Evolutionary conservation across 2,888 invertebrate genomes (phyloP).

Genomic region (Hedychridium roseum): DNA sequence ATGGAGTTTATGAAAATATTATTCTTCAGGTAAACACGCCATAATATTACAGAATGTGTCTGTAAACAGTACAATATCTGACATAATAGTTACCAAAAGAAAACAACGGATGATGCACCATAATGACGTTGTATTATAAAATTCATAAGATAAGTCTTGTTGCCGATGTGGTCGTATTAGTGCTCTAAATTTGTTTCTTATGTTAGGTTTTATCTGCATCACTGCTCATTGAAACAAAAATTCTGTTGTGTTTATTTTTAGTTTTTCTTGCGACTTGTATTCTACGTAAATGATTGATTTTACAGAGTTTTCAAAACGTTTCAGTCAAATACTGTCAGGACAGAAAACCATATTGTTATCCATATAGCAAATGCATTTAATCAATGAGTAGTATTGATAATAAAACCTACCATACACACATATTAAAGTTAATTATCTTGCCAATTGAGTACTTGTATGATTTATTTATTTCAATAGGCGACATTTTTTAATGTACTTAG

Average conservation of each 20-base stretch:
- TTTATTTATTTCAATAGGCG: constrained; percentile 20
- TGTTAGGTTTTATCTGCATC: constrained; percentile 13
- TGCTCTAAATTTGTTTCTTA: constrained; percentile 23
- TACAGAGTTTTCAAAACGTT: constrained; percentile 5
- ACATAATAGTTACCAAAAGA: constrained; percentile 10
- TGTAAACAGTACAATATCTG: constrained; percentile 21
- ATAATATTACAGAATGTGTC: constrained; percentile 28
- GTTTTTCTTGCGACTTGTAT: no score
- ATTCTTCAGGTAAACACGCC: constrained; percentile 19
- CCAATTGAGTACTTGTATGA: constrained; percentile 19
- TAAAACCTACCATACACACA: constrained; percentile 18
- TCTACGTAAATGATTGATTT: not conserved
- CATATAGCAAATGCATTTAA: no score
- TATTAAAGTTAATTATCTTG: constrained; percentile 31
- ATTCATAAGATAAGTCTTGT: constrained; percentile 24
- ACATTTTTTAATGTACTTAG: constrained; percentile 15
- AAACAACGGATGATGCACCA: constrained; percentile 4
- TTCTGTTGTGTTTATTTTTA: not conserved
- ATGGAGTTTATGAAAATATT: not conserved
- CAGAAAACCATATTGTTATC: no score
- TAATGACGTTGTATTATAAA: constrained; percentile 18
- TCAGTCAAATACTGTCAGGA: no score
- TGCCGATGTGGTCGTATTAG: constrained; percentile 25
- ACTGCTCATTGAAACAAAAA: constrained; percentile 16
- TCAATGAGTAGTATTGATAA: constrained; percentile 18